phyloP scores from a whole-genome alignment of 2,113 vertebrate species.

The Seriola quinqueradiata region DNA sequence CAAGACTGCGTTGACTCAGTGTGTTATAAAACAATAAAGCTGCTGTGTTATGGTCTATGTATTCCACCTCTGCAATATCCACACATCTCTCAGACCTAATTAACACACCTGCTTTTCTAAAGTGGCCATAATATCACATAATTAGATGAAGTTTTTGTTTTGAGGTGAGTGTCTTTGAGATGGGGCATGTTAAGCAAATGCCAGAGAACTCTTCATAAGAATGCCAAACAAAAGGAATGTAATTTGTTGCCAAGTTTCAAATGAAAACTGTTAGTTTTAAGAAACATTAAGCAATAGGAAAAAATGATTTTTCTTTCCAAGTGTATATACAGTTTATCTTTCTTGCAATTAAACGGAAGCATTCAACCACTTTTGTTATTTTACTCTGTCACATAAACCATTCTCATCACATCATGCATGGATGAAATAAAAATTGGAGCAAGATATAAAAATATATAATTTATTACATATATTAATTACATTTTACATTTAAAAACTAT shows the following conservation, averaged over 20 bases:
- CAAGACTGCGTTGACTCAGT: slow-evolving; percentile 19
- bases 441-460: slow-evolving; percentile 75
- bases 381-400: neutral
- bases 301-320: slow-evolving; percentile 14
- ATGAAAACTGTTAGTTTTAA: slow-evolving; percentile 3
- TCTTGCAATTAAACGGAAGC: slow-evolving; percentile 71
- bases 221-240: slow-evolving; percentile 17
- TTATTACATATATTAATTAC: slow-evolving; percentile 60
- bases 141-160: slow-evolving; percentile 36
- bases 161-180: slow-evolving; percentile 32
- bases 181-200: slow-evolving; percentile 10
- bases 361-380: slow-evolving; percentile 16
- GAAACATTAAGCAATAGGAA: slow-evolving; percentile 18
- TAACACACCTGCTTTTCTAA: neutral
- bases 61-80: slow-evolving; percentile 22
- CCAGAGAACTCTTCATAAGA: neutral
- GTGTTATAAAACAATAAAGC: slow-evolving; percentile 31
- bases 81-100: slow-evolving; percentile 10
- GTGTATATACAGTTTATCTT: slow-evolving; percentile 60
- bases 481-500: slow-evolving; percentile 36
- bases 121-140: slow-evolving; percentile 23
- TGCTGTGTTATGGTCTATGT: neutral
- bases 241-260: slow-evolving; percentile 54
- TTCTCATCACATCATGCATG: neutral
- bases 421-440: slow-evolving; percentile 20